Evolutionary conservation across 2,888 invertebrate species (phyloP).

Genomic region (Eupithecia tripunctaria): DNA sequence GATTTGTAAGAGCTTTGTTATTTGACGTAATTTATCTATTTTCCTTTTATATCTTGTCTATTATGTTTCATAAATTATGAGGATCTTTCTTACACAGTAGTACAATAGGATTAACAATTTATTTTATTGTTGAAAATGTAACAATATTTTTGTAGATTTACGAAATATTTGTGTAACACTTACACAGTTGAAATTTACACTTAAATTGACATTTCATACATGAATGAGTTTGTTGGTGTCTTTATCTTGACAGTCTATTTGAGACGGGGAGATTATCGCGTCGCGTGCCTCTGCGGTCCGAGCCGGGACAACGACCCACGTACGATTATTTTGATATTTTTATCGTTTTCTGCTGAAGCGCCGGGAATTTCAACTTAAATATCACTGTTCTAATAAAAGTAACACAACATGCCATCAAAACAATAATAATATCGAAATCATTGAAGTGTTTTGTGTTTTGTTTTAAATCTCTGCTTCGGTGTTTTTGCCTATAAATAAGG

Average conservation of each 20-base stretch:
- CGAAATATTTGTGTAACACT: background rate
- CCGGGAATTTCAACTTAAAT: constrained; percentile 35
- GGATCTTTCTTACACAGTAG: background rate
- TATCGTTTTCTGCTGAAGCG: constrained; percentile 40
- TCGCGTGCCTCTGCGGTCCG: constrained; percentile 34
- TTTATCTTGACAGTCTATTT: constrained; percentile 37
- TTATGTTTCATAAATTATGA: background rate
- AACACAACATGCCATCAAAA: background rate
- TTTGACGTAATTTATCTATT: background rate
- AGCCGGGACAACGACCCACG: constrained; percentile 42
- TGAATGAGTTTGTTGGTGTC: constrained; percentile 9
- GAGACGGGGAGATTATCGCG: constrained; percentile 31
- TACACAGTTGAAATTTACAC: background rate
- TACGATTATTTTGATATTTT: constrained; percentile 42
- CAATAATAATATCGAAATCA: background rate
- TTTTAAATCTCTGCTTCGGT: background rate
- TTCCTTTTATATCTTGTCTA: background rate
- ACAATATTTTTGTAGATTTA: background rate
- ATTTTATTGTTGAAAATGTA: background rate
- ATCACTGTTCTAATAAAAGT: background rate
- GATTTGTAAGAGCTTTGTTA: background rate
- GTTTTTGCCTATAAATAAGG: background rate
- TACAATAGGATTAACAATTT: background rate
- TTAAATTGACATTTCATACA: background rate
- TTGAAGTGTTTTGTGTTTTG: too few relatives aligned